Evolutionary conservation across 1,140 invertebrate species (phyloP), one percentile per base, ranked within the genome.

Genomic region (Maconellicoccus hirsutus): DNA sequence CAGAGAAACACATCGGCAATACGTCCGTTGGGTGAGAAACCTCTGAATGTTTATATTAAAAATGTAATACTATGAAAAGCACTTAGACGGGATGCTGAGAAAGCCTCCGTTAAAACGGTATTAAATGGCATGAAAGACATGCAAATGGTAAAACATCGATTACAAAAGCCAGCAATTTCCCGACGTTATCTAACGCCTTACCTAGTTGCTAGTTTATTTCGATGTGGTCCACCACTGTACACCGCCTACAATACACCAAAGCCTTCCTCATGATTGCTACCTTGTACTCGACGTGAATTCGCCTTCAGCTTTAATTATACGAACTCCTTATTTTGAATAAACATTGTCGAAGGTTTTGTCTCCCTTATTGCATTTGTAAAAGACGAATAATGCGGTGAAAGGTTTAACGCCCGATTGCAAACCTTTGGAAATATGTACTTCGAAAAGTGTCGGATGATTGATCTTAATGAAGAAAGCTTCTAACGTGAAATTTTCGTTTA

Each of bases 141-240:
- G 42, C 42, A 52, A 52, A 52, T 52, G 42, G 42, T 52, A 19
- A 52, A 52, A 52, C 42, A 52, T 52, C 42, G 42, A 52, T 52
- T 52, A 52, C 42, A 52, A 52, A 52, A 52, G 42, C 42, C 42
- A 52, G 42, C 42, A 19, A 14, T 52, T 52, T 52, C 42, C n/a
- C n/a, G n/a, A 52, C 42, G 42, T 52, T 52, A 14, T 52, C 29
- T 33, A 33, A 12, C 29, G 42, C 42, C n/a, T 52, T 19, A 52
- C n/a, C 42, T 52, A 52, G 6, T 52, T 16, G 42, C n/a, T 33
- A 12, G 29, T 33, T 33, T 33, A 33, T 33, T 33, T 33, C 29
- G 29, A 33, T 33, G 29, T 33, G 29, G 29, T 33, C 29, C 29
- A 33, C 29, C 29, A 33, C 4, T 33, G 29, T 33, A 33, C 29